phyloP scores from a whole-genome alignment of 2,113 vertebrate genomes.

The Manacus vitellinus region DNA sequence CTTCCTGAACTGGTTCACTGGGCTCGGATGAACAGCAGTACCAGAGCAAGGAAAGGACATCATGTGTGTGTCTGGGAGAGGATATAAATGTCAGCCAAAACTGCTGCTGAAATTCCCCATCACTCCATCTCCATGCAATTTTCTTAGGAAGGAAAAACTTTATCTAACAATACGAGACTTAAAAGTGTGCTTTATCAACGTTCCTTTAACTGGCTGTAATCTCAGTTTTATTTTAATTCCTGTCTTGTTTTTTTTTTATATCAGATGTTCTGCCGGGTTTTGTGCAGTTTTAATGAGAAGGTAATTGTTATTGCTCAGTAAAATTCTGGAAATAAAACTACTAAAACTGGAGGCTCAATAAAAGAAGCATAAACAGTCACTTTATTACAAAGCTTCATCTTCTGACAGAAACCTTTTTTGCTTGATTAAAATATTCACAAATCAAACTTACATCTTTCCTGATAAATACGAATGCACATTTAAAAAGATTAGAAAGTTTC shows the following conservation, averaged over 20 bases:
- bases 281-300: not conserved
- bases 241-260: not conserved
- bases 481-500: not conserved
- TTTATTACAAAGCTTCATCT: not conserved
- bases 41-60: not conserved
- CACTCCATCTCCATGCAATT: not conserved
- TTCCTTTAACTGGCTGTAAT: not conserved
- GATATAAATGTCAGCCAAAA: not conserved
- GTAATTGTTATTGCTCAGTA: not conserved
- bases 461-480: not conserved
- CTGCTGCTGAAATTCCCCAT: not conserved
- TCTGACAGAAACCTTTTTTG: not conserved
- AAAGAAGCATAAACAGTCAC: not conserved
- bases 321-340: not conserved
- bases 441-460: not conserved
- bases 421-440: not conserved
- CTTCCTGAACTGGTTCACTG: not conserved
- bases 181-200: not conserved
- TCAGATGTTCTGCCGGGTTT: not conserved
- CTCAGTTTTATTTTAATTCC: not conserved
- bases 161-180: not conserved
- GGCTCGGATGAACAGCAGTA: not conserved
- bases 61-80: rapidly evolving
- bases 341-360: not conserved
- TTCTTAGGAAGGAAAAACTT: not conserved